Conservation (phyloP, 2,797 vertebrate species). For the Hippoglossus hippoglossus region DNA sequence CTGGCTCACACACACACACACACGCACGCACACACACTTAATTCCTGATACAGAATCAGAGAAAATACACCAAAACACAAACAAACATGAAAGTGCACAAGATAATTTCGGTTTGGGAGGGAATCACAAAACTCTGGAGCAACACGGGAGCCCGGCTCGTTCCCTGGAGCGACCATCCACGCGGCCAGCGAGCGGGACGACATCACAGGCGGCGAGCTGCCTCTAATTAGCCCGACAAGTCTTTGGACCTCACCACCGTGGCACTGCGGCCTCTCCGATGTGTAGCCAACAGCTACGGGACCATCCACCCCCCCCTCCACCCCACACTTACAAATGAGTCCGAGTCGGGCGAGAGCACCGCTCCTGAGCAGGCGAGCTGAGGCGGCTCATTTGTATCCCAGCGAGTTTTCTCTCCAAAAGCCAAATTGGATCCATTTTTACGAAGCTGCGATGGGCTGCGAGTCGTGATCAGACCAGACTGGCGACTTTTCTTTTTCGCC, state of each 20-base stretch:
- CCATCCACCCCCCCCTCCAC: slow-evolving; percentile 41
- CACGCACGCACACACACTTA: slow-evolving; percentile 7
- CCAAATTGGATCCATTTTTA: slow-evolving; percentile 72
- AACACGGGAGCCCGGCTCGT: background rate
- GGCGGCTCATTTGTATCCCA: slow-evolving; percentile 63
- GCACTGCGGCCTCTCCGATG: slow-evolving; percentile 33
- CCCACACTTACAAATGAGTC: slow-evolving; percentile 64
- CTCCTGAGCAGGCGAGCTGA: slow-evolving; percentile 27
- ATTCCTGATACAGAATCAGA: slow-evolving; percentile 18
- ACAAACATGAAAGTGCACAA: slow-evolving; percentile 53
- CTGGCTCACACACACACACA: background rate
- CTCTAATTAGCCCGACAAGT: slow-evolving; percentile 63
- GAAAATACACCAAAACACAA: slow-evolving; percentile 30
- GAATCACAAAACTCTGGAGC: slow-evolving; percentile 32
- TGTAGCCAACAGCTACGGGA: slow-evolving; percentile 36
- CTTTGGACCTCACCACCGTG: slow-evolving; percentile 48
- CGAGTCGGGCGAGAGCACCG: slow-evolving; percentile 49
- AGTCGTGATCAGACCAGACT: slow-evolving; percentile 56
- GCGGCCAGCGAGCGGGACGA: slow-evolving; percentile 29
- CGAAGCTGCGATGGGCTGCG: slow-evolving; percentile 42
- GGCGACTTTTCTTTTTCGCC: slow-evolving; percentile 55
- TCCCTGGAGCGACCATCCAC: slow-evolving; percentile 5
- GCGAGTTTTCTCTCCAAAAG: slow-evolving; percentile 52
- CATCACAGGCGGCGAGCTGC: slow-evolving; percentile 50
- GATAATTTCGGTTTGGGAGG: slow-evolving; percentile 24